Evolutionary conservation across 2,113 vertebrate genomes (phyloP).

Genomic region (Aegotheles bennettii): DNA sequence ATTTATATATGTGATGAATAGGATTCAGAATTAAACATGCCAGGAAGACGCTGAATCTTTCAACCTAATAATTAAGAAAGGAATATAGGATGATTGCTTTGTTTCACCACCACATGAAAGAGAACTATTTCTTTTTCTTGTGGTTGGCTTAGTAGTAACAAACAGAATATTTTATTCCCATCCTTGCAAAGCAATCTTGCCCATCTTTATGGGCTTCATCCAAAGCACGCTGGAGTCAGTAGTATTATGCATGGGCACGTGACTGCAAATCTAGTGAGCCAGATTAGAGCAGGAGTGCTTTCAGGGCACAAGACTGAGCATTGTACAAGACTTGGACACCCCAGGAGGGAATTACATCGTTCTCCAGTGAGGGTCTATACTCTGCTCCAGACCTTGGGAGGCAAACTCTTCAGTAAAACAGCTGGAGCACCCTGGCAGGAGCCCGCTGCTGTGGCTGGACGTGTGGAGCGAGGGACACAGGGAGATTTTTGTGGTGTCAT

Average conservation of each 20-base stretch:
- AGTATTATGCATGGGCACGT: not conserved
- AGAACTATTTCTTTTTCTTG: conserved; percentile 26
- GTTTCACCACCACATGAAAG: conserved; percentile 51
- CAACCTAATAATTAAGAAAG: conserved; percentile 42
- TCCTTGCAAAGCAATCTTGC: not conserved
- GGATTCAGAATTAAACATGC: conserved; percentile 32
- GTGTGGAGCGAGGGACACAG: not conserved
- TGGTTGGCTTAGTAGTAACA: conserved; percentile 37
- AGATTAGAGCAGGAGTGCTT: not conserved
- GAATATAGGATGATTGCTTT: not conserved
- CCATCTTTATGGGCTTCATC: not conserved
- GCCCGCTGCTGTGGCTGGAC: not conserved
- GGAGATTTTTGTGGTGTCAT: conserved; percentile 36
- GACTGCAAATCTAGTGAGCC: not conserved
- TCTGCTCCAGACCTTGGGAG: not conserved
- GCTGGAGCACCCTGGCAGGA: not conserved
- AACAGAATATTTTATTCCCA: conserved; percentile 35
- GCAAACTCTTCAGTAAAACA: not conserved
- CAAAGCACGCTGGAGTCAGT: not conserved
- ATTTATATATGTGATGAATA: conserved; percentile 27
- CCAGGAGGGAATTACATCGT: not conserved
- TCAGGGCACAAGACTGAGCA: not conserved
- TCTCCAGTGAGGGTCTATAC: not conserved
- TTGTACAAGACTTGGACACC: not conserved
- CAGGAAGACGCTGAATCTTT: conserved; percentile 17